These are phyloP conservation scores for Euplexia lucipara DNA, from an alignment of 2,888 invertebrate species.

Conservation along the genomic window DNA sequence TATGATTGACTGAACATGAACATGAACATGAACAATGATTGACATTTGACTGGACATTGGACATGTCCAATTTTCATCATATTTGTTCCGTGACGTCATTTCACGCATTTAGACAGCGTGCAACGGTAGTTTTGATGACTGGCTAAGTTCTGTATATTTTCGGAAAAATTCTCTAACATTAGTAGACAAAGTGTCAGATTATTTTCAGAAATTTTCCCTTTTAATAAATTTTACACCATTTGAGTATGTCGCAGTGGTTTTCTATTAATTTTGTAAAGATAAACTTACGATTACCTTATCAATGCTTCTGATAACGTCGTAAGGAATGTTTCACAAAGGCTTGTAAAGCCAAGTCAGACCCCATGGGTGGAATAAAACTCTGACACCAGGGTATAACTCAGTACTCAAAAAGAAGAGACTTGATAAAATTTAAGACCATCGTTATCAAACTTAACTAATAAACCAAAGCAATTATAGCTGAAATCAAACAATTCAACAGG, in stretches of 20 bases:
- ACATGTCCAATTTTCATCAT: conserved; percentile 7
- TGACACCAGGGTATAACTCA: too few species aligned
- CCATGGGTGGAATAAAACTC: too few species aligned
- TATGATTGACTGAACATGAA: conserved; percentile 26
- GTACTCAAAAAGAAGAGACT: background rate
- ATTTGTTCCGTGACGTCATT: conserved; percentile 6
- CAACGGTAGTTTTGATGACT: background rate
- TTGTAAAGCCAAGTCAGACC: too few species aligned
- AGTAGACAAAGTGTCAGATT: conserved; percentile 1
- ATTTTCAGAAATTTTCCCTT: conserved; percentile 5
- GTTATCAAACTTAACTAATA: background rate
- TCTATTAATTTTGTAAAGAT: background rate
- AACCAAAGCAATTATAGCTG: background rate
- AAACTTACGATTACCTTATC: background rate
- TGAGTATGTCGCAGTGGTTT: background rate
- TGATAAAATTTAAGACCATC: background rate
- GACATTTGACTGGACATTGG: conserved; percentile 19
- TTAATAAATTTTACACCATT: background rate
- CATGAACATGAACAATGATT: too few species aligned
- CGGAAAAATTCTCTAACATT: background rate
- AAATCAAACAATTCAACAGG: background rate
- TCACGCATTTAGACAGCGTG: background rate
- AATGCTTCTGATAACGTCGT: background rate
- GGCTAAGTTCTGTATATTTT: conserved; percentile 10
- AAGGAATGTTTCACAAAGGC: too few species aligned